Evolutionary conservation across 2,113 vertebrate genomes (phyloP).

Genomic region (Elaphurus davidianus): DNA sequence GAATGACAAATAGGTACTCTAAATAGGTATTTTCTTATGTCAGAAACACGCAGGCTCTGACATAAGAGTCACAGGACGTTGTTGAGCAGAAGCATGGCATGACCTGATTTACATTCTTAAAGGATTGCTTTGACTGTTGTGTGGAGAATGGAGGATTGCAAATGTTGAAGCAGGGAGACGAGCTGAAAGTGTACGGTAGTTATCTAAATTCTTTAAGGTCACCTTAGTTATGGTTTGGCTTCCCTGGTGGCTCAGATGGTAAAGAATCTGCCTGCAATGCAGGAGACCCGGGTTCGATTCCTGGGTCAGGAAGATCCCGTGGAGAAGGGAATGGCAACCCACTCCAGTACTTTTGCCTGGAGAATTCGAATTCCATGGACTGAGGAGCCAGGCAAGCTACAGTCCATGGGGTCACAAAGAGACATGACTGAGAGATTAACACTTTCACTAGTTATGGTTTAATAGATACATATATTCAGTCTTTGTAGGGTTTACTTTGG

Average conservation of each 20-base stretch:
- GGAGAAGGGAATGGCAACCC: background rate
- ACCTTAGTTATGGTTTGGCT: background rate
- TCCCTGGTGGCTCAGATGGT: background rate
- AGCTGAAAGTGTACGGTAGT: background rate
- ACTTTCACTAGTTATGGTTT: background rate
- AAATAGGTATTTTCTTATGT: background rate
- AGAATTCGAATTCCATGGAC: background rate
- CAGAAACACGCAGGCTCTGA: background rate
- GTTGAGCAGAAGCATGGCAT: background rate
- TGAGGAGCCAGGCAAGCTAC: background rate
- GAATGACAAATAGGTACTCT: background rate
- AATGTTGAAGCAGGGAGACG: background rate
- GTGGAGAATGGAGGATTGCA: background rate
- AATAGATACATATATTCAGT: background rate
- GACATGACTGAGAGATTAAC: background rate
- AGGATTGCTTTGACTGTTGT: background rate
- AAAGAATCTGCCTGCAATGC: background rate
- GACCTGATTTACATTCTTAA: background rate
- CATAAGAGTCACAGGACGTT: background rate
- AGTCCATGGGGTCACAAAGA: background rate
- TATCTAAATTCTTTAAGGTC: background rate
- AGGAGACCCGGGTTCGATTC: background rate
- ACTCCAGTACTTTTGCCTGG: background rate
- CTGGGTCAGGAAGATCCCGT: background rate
- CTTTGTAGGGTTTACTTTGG: background rate